Evolutionary conservation across 2,797 vertebrate species (phyloP), one percentile per base, ranked within the genome.

Genomic region (Pelodytes ibericus): DNA sequence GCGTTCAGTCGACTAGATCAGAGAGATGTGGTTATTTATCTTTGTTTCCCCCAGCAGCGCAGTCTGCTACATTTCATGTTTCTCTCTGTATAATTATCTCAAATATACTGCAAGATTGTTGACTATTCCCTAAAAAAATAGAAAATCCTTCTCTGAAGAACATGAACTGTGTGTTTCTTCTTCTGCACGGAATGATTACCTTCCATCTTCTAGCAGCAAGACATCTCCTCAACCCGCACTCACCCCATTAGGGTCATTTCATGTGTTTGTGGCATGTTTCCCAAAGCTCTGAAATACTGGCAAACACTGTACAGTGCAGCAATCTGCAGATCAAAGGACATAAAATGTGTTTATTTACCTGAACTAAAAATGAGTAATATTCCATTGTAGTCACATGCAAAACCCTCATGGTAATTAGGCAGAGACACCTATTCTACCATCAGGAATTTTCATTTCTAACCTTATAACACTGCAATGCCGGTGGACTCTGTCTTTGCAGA

Each of bases 381-480:
- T 49, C 7, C 22, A n/a, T 76, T 57, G 1, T 58, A 25, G 53
- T 65, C 75, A 60, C 49, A 25, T 36, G 66, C 51, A 77, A 57
- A 66, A 59, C 59, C 71, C 67, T 53, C 13, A n/a, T 39, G 60
- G 31, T 30, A 67, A 67, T 78, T 72, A 53, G 47, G 8, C 47
- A 29, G 30, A 30, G 44, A 57, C 47, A 27, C 71, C 56, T 57
- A 59, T 66, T 27, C 26, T 27, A 53, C 63, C 62, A 63, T 49
- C 63, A 56, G 56, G 29, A 70, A 57, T 68, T 56, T 62, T 68
- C 53, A 56, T 68, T 20, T 60, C 62, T 73, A 63, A 79, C 70
- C 70, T 56, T 27, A 56, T 4, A 8, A 39, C 39, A 27, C 33
- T 57, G n/a, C 9, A 24, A 18, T 47, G n/a, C 72, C 41, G 30